These are phyloP conservation scores for Vombatus ursinus DNA, from an alignment of 2,113 vertebrate genomes.

Conservation along the genomic window DNA sequence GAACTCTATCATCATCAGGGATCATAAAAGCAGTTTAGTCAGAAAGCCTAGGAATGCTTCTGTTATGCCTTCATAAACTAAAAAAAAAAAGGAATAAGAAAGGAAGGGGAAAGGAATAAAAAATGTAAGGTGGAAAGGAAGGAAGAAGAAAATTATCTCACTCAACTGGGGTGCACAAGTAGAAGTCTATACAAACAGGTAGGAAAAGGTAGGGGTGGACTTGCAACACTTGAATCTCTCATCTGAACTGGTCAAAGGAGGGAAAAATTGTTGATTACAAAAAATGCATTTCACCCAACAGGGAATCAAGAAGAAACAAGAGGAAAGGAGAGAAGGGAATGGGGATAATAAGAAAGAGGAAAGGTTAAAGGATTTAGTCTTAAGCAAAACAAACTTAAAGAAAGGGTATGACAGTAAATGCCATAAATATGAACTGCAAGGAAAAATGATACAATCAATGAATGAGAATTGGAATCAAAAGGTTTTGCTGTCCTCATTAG, in stretches of 20 bases:
- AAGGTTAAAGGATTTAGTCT: neutral
- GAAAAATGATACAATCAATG: conserved; percentile 92
- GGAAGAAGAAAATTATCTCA: neutral
- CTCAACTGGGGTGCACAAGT: neutral
- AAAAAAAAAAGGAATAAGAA: neutral
- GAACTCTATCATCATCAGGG: neutral
- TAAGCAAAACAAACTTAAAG: neutral
- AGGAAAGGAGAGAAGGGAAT: too few species aligned
- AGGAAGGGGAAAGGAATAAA: neutral
- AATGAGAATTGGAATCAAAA: conserved; percentile 83
- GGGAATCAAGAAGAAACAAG: neutral
- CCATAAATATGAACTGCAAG: conserved; percentile 86
- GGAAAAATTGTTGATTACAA: neutral
- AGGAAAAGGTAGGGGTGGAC: neutral
- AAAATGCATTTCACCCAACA: neutral
- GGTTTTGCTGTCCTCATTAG: conserved; percentile 87
- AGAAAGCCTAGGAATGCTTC: neutral
- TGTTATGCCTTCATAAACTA: neutral
- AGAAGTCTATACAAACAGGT: neutral
- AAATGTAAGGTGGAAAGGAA: neutral
- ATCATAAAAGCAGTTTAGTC: neutral
- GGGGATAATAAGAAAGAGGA: too few species aligned
- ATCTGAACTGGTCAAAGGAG: neutral
- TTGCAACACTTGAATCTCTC: neutral
- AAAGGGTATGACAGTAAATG: conserved; percentile 82